phyloP scores from a whole-genome alignment of 2,113 vertebrate species.

The Tylochromis polylepis region DNA sequence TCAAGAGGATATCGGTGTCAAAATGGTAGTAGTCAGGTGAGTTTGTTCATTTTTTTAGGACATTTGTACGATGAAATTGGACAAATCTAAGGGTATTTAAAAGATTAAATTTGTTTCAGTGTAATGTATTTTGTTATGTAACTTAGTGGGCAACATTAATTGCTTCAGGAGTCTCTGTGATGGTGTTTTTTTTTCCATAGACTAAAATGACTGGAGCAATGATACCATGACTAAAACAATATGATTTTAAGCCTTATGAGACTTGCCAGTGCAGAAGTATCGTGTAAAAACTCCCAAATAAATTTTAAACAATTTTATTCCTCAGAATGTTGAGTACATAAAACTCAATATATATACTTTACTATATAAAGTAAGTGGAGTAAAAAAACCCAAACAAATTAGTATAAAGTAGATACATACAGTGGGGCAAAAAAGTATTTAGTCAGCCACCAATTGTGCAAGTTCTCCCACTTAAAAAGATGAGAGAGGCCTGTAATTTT shows the following conservation, averaged over 20 bases:
- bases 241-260: neutral
- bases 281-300: neutral
- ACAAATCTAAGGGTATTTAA: neutral
- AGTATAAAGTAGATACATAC: too few species aligned
- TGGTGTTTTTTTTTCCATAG: neutral
- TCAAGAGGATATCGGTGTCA: neutral
- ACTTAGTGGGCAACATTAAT: neutral
- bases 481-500: too few species aligned
- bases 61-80: neutral
- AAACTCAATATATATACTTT: neutral
- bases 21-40: neutral
- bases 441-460: too few species aligned
- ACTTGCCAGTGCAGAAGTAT: neutral
- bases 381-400: too few species aligned
- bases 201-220: neutral
- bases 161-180: neutral
- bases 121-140: neutral
- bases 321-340: neutral
- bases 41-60: neutral
- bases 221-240: neutral
- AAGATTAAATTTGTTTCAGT: neutral
- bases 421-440: too few species aligned
- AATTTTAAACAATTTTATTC: neutral
- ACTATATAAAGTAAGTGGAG: neutral
- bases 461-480: too few species aligned